Percentiles rank a stretch among this genome's conserved stretches.
phyloP scores from a whole-genome alignment of 2,113 vertebrate species.

The Sebastes fasciatus region DNA sequence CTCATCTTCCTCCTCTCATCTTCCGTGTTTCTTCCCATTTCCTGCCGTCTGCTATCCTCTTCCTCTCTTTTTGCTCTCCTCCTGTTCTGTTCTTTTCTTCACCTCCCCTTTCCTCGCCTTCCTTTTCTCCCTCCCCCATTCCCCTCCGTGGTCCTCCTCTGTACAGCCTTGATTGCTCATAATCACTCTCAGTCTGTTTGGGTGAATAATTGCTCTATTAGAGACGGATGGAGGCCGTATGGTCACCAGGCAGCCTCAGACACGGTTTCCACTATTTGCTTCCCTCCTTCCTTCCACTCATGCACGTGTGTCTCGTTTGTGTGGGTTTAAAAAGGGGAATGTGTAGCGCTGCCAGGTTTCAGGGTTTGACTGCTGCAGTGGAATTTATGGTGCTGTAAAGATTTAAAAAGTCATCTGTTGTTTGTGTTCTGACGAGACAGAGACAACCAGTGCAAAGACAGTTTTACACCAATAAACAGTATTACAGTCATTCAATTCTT shows the following conservation, averaged over 20 bases:
- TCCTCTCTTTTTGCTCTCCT: too few relatives aligned
- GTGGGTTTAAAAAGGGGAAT: constrained; percentile 33
- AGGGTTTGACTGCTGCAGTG: neutral
- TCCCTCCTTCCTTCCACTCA: constrained; percentile 27
- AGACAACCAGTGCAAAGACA: neutral
- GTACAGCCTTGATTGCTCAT: constrained; percentile 64
- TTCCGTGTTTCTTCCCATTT: neutral
- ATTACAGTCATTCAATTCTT: neutral
- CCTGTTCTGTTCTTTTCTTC: too few relatives aligned
- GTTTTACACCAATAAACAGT: neutral
- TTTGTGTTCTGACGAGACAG: neutral
- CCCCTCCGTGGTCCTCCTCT: constrained; percentile 49
- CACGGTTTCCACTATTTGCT: constrained; percentile 46
- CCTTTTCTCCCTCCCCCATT: neutral
- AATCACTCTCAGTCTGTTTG: constrained; percentile 71
- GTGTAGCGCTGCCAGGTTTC: constrained; percentile 6
- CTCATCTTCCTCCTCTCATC: neutral
- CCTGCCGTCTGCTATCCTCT: too few relatives aligned
- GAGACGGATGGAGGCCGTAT: constrained; percentile 47
- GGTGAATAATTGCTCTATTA: constrained; percentile 75
- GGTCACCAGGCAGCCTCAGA: constrained; percentile 58
- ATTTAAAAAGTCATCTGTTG: neutral
- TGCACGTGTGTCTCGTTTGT: constrained; percentile 14
- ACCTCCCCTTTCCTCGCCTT: neutral
- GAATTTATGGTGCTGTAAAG: neutral